A percentile compares a stretch with the other conserved stretches of the same genome.
Conservation (phyloP, 2,113 vertebrate genomes). For the Clarias macrocephalus region DNA sequence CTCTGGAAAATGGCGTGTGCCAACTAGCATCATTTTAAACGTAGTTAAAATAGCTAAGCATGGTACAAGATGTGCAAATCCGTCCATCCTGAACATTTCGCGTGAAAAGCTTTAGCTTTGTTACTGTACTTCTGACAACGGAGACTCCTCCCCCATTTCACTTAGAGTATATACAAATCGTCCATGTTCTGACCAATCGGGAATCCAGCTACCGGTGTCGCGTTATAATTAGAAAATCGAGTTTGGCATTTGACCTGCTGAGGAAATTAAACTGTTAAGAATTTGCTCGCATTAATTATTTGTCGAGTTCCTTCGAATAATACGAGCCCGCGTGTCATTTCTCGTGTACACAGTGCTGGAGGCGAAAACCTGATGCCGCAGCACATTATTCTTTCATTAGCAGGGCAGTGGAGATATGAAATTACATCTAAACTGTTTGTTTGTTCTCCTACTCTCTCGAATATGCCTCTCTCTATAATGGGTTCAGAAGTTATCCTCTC, state of each 20-base stretch:
- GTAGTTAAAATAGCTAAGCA: not conserved
- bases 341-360: slow-evolving; percentile 7
- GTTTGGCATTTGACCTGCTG: slow-evolving; percentile 19
- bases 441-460: slow-evolving; percentile 14
- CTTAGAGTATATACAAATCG: not conserved
- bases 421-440: slow-evolving; percentile 29
- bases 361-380: slow-evolving; percentile 25
- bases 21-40: no score
- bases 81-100: not conserved
- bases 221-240: not conserved
- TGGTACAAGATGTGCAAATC: not conserved
- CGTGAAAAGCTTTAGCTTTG: not conserved
- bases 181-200: not conserved
- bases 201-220: not conserved
- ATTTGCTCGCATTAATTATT: slow-evolving; percentile 29
- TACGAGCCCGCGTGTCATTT: not conserved
- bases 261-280: not conserved
- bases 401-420: slow-evolving; percentile 28
- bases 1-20: no score
- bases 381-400: slow-evolving; percentile 41
- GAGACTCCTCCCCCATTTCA: not conserved
- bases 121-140: not conserved
- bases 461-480: slow-evolving; percentile 24
- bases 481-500: slow-evolving; percentile 26
- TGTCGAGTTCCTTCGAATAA: not conserved